These are phyloP conservation scores for Mystacornis crossleyi DNA, from an alignment of 2,113 vertebrate genomes.

Conservation along the genomic window DNA sequence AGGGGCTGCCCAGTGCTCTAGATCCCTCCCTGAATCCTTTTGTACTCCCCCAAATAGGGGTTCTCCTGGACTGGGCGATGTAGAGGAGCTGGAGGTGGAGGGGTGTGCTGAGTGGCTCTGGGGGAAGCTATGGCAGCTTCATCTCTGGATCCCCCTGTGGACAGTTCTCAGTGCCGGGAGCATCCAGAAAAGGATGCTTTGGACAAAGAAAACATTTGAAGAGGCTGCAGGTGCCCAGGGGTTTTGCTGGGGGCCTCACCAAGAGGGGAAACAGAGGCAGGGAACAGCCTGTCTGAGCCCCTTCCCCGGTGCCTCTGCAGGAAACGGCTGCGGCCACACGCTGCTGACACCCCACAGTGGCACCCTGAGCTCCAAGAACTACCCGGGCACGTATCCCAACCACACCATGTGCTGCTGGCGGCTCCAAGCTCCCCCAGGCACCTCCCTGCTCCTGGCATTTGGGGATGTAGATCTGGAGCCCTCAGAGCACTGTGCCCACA, in stretches of 20 bases:
- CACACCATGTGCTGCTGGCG: conserved; percentile 80
- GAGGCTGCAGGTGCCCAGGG: neutral
- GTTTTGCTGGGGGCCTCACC: neutral
- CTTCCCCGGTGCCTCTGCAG: conserved; percentile 22
- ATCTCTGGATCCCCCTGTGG: neutral
- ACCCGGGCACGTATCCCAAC: conserved; percentile 86
- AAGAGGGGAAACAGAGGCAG: neutral
- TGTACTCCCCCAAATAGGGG: neutral
- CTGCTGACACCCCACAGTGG: conserved; percentile 79
- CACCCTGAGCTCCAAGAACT: conserved; percentile 84
- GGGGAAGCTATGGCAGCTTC: neutral
- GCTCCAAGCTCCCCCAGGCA: conserved; percentile 68
- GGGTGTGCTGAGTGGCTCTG: neutral
- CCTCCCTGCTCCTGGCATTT: conserved; percentile 75
- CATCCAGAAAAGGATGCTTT: neutral
- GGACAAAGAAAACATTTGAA: neutral
- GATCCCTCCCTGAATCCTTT: neutral
- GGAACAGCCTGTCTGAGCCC: neutral
- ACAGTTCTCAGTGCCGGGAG: neutral
- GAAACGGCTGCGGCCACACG: conserved; percentile 85
- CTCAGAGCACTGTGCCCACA: conserved; percentile 75
- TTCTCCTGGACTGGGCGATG: neutral
- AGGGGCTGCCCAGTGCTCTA: neutral
- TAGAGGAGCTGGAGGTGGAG: neutral
- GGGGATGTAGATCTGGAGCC: conserved; percentile 86